A percentile compares a stretch with the other conserved stretches of the same genome.
Evolutionary conservation across 2,113 vertebrate species (phyloP).

Genomic region (Coregonus clupeaformis): DNA sequence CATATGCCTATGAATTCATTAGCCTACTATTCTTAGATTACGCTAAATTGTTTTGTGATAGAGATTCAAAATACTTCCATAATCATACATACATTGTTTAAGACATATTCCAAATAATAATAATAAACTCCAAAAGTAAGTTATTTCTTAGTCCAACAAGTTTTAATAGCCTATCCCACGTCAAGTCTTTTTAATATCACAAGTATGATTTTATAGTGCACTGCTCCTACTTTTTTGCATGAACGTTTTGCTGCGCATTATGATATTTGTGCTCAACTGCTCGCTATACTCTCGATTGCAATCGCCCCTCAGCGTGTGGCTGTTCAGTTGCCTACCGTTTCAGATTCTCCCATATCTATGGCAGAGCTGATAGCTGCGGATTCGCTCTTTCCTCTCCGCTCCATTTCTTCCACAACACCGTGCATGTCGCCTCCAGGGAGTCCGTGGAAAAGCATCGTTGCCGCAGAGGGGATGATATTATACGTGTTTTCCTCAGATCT

Average conservation of each 20-base stretch:
- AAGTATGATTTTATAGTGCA: no score
- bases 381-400: constrained; percentile 93
- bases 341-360: constrained; percentile 97
- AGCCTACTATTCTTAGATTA: no score
- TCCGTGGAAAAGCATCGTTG: constrained; percentile 98
- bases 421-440: constrained; percentile 96
- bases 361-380: constrained; percentile 94
- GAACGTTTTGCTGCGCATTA: not conserved
- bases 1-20: no score
- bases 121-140: no score
- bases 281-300: not conserved
- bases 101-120: no score
- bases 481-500: constrained; percentile 79
- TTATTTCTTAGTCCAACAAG: no score
- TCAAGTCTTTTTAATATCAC: no score
- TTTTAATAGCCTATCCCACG: no score
- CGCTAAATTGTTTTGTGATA: no score
- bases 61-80: no score
- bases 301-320: not conserved
- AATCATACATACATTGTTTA: no score
- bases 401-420: constrained; percentile 97
- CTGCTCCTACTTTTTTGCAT: not conserved
- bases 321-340: constrained; percentile 84
- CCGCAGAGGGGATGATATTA: constrained; percentile 75
- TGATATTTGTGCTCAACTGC: not conserved